phyloP scores from a whole-genome alignment of 2,888 invertebrate genomes.

The Crioceris asparagi region DNA sequence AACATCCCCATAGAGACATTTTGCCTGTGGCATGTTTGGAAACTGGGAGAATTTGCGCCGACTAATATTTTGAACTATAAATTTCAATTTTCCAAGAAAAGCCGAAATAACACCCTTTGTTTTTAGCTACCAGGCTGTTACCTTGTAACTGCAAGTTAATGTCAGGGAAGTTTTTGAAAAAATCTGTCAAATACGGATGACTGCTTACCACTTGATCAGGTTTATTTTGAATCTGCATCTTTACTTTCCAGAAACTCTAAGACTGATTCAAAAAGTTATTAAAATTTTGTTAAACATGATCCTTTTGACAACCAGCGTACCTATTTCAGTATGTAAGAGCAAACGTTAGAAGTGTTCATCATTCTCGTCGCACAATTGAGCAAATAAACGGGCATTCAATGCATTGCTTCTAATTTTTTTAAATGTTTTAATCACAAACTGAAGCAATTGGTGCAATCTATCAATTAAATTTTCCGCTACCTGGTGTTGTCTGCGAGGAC shows the following conservation, averaged over 20 bases:
- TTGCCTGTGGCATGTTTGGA: too few relatives aligned
- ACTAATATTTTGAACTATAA: not conserved
- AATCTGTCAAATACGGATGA: slow-evolving; percentile 17
- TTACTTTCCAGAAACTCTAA: slow-evolving; percentile 13
- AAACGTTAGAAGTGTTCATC: slow-evolving; percentile 20
- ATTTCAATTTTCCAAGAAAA: not conserved
- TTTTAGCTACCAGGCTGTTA: slow-evolving; percentile 5
- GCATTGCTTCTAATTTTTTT: slow-evolving; percentile 3
- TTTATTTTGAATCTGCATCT: too few relatives aligned
- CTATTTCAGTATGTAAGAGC: slow-evolving; percentile 18
- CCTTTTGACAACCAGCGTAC: slow-evolving; percentile 17
- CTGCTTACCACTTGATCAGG: slow-evolving; percentile 12
- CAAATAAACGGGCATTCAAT: slow-evolving; percentile 20
- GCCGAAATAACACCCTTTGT: too few relatives aligned
- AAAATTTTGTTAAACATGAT: too few relatives aligned
- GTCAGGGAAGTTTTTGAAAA: slow-evolving; percentile 14
- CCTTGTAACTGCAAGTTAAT: slow-evolving; percentile 12
- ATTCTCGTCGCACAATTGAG: slow-evolving; percentile 23
- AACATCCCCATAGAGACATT: too few relatives aligned
- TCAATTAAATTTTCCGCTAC: slow-evolving; percentile 7
- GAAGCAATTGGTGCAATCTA: slow-evolving; percentile 10
- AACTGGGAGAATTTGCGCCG: not conserved
- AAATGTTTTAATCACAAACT: slow-evolving; percentile 7
- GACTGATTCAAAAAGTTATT: slow-evolving; percentile 5
- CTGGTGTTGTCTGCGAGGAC: too few relatives aligned